These are phyloP conservation scores for Ia io DNA, from an alignment of 2,113 vertebrate species.

Conservation along the genomic window DNA sequence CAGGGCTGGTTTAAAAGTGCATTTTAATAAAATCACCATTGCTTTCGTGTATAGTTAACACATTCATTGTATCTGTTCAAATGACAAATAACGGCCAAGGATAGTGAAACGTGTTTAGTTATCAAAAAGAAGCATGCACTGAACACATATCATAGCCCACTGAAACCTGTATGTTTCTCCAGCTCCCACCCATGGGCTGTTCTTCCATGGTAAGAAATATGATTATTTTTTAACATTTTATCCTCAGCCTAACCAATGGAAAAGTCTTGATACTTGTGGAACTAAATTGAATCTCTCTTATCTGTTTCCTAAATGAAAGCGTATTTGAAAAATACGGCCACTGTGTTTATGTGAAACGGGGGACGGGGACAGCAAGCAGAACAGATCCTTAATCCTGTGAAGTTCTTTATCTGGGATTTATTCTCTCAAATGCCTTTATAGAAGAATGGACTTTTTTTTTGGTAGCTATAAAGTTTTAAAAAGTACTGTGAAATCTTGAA, in stretches of 20 bases:
- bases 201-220: neutral
- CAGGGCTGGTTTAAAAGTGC: neutral
- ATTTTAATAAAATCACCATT: neutral
- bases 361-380: constrained; percentile 54
- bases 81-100: neutral
- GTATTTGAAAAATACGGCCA: constrained; percentile 67
- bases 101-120: neutral
- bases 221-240: constrained; percentile 50
- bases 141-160: neutral
- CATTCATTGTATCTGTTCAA: neutral
- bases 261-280: constrained; percentile 21
- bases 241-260: neutral
- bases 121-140: neutral
- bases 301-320: constrained; percentile 56
- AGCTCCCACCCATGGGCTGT: neutral
- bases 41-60: neutral
- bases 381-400: constrained; percentile 64
- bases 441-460: neutral
- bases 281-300: constrained; percentile 57
- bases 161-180: neutral
- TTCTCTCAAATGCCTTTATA: constrained; percentile 67
- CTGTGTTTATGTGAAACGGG: constrained; percentile 56
- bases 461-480: constrained; percentile 68
- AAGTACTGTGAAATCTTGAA: constrained; percentile 79
- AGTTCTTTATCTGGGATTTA: constrained; percentile 60